Conservation (phyloP, 2,888 invertebrate genomes). For the Corythucha ciliata region DNA sequence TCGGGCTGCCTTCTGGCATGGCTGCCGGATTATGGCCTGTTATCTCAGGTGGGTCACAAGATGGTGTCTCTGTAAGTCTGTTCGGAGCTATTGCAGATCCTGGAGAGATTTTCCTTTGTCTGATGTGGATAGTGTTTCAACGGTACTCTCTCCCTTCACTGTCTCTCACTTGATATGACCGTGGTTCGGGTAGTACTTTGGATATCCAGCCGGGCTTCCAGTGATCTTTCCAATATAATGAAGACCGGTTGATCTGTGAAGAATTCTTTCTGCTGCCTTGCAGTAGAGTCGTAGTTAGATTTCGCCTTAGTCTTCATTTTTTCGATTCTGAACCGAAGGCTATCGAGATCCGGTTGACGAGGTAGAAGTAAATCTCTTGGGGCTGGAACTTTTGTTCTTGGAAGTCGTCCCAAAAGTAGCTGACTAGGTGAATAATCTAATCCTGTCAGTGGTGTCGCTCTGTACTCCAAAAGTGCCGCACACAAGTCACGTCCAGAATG, state of each 20-base stretch:
- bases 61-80: too few species aligned
- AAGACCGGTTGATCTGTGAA: neutral
- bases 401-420: slow-evolving; percentile 4
- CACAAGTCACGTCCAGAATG: neutral
- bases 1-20: too few species aligned
- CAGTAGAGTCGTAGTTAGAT: neutral
- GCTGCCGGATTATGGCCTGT: too few species aligned
- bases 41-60: too few species aligned
- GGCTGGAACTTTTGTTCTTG: slow-evolving; percentile 6
- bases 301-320: neutral
- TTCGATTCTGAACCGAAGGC: neutral
- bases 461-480: neutral
- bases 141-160: neutral
- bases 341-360: too few species aligned
- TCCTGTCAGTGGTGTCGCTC: slow-evolving; percentile 3
- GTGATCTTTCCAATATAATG: neutral
- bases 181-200: neutral
- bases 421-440: slow-evolving; percentile 2
- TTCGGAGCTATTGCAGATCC: too few species aligned
- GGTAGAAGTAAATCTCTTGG: slow-evolving; percentile 1
- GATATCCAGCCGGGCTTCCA: slow-evolving; percentile 1
- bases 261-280: neutral
- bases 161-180: neutral
- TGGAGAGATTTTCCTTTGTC: neutral
- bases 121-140: neutral